phyloP scores from a whole-genome alignment of 2,797 vertebrate genomes.

The Macrochelys suwanniensis region DNA sequence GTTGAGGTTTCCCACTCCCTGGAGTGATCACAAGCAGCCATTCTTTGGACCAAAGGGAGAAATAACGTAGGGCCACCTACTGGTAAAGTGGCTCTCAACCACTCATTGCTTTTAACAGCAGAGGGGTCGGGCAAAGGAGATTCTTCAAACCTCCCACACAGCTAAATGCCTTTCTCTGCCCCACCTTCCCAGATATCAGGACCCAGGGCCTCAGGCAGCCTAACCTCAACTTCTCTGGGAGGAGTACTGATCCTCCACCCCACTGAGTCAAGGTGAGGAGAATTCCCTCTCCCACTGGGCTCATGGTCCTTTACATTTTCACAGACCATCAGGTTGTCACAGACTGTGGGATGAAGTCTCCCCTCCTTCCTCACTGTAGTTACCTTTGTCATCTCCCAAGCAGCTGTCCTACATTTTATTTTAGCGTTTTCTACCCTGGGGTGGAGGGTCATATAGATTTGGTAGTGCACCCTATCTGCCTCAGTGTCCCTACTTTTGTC shows the following conservation, averaged over 20 bases:
- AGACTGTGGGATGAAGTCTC: not conserved
- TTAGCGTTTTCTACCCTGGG: not conserved
- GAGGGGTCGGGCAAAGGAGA: not conserved
- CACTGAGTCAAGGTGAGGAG: not conserved
- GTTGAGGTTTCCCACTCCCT: not conserved
- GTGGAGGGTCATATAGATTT: not conserved
- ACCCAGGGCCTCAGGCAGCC: too few relatives aligned
- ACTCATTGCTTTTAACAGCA: not conserved
- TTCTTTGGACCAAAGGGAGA: not conserved
- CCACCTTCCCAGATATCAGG: not conserved
- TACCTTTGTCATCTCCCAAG: not conserved
- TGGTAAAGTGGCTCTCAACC: not conserved
- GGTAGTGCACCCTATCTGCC: not conserved
- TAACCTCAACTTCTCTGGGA: not conserved
- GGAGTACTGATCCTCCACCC: not conserved
- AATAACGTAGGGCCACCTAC: not conserved
- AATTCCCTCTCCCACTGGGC: not conserved
- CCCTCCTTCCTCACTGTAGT: not conserved
- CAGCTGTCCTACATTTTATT: not conserved
- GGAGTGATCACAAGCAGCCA: not conserved
- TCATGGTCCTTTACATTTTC: not conserved
- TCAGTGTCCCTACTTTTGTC: not conserved
- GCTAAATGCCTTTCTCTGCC: not conserved
- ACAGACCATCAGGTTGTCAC: not conserved
- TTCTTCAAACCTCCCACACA: not conserved